These are phyloP conservation scores for Xylocampa areola DNA, from an alignment of 2,888 invertebrate genomes.

Conservation along the genomic window DNA sequence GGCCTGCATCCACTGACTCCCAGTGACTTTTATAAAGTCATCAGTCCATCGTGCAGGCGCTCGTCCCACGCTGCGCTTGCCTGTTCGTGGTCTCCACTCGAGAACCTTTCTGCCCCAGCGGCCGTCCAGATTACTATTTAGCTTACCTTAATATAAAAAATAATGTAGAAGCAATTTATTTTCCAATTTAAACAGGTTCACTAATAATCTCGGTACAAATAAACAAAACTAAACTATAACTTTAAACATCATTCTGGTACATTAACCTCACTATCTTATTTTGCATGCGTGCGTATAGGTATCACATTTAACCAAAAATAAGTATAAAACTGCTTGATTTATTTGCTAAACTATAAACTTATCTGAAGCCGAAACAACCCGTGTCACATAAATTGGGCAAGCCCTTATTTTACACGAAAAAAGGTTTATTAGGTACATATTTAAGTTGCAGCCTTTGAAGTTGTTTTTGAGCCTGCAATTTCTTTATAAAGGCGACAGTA, in stretches of 20 bases:
- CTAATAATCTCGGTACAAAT: neutral
- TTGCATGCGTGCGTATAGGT: neutral
- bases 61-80: too few species aligned
- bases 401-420: slow-evolving; percentile 21
- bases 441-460: slow-evolving; percentile 15
- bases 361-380: slow-evolving; percentile 12
- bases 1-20: too few species aligned
- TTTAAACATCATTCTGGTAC: slow-evolving; percentile 1
- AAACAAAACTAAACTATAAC: neutral
- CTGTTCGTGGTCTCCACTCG: too few species aligned
- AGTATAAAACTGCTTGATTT: slow-evolving; percentile 27
- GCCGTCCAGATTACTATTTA: too few species aligned
- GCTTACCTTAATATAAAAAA: too few species aligned
- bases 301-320: slow-evolving; percentile 15
- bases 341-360: slow-evolving; percentile 19
- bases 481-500: slow-evolving; percentile 6
- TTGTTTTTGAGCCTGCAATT: slow-evolving; percentile 20
- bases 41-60: too few species aligned
- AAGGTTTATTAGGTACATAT: slow-evolving; percentile 12
- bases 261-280: slow-evolving; percentile 1
- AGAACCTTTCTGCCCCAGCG: too few species aligned
- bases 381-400: slow-evolving; percentile 40
- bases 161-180: too few species aligned
- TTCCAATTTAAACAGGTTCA: too few species aligned
- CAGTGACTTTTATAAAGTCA: too few species aligned